Evolutionary conservation across 2,797 vertebrate species (phyloP).

Genomic region (Sphaeramia orbicularis): DNA sequence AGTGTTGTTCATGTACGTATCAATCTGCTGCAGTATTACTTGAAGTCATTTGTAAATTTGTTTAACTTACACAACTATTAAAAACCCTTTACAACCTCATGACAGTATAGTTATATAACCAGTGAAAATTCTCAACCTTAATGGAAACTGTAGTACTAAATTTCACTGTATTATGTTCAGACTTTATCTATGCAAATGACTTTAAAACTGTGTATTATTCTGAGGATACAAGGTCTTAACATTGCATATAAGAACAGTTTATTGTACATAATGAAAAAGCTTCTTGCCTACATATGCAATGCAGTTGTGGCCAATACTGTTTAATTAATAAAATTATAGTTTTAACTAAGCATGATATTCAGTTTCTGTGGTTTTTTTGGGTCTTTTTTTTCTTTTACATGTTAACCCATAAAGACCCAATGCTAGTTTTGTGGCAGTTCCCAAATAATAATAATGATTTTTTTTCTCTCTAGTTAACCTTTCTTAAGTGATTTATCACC

Average conservation of each 20-base stretch:
- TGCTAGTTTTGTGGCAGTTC: too few species aligned
- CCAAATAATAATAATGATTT: too few species aligned
- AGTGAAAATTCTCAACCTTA: neutral
- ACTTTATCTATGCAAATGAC: conserved; percentile 63
- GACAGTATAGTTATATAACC: conserved; percentile 6
- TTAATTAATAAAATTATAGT: conserved; percentile 45
- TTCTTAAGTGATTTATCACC: too few species aligned
- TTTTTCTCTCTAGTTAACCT: too few species aligned
- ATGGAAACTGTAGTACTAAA: neutral
- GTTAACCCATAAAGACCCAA: too few species aligned
- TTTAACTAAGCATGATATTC: conserved; percentile 39
- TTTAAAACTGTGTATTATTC: conserved; percentile 26
- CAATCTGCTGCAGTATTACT: conserved; percentile 10
- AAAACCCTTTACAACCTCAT: conserved; percentile 16
- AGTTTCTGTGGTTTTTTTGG: conserved; percentile 4
- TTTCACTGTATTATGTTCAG: neutral
- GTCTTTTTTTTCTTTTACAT: neutral
- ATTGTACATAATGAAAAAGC: conserved; percentile 46
- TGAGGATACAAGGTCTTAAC: conserved; percentile 5
- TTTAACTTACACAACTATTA: neutral
- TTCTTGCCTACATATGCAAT: conserved; percentile 6
- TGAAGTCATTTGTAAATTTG: conserved; percentile 10
- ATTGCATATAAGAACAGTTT: conserved; percentile 12
- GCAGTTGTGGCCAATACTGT: conserved; percentile 30
- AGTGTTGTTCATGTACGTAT: neutral